These are phyloP conservation scores for Argyrosomus japonicus DNA, from an alignment of 2,113 vertebrate species.

Conservation along the genomic window DNA sequence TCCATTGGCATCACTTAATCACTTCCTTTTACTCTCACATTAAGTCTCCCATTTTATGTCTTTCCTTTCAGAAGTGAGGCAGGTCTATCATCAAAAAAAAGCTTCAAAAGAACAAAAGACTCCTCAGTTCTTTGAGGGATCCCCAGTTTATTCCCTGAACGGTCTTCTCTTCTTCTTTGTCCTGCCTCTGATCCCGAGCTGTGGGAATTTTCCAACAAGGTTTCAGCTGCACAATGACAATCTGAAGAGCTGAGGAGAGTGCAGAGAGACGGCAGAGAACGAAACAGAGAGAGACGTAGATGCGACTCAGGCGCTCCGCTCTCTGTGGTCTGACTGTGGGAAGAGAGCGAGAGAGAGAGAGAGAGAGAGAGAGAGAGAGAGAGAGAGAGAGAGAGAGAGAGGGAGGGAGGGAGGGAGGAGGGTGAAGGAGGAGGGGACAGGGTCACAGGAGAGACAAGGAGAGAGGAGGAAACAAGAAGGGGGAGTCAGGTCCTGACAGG, in stretches of 20 bases:
- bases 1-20: constrained; percentile 49
- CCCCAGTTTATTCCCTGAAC: not conserved
- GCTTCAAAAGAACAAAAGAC: constrained; percentile 49
- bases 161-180: constrained; percentile 34
- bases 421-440: constrained; percentile 45
- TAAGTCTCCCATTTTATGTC: constrained; percentile 54
- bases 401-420: constrained; percentile 52
- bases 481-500: constrained; percentile 48
- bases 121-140: constrained; percentile 53
- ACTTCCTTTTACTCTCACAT: constrained; percentile 24
- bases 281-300: constrained; percentile 55
- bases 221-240: constrained; percentile 60
- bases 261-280: constrained; percentile 48
- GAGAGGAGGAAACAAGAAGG: constrained; percentile 31
- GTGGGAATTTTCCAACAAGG: constrained; percentile 5
- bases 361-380: constrained; percentile 31
- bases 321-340: constrained; percentile 62
- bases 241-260: constrained; percentile 57
- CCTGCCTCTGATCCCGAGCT: constrained; percentile 42
- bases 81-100: constrained; percentile 63
- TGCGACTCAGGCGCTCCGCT: constrained; percentile 59
- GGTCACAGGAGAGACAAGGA: constrained; percentile 4
- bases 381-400: constrained; percentile 61
- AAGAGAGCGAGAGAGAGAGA: constrained; percentile 31
- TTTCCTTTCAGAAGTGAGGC: constrained; percentile 27